phyloP scores from a whole-genome alignment of 2,113 vertebrate species.

The Desmodus rotundus region DNA sequence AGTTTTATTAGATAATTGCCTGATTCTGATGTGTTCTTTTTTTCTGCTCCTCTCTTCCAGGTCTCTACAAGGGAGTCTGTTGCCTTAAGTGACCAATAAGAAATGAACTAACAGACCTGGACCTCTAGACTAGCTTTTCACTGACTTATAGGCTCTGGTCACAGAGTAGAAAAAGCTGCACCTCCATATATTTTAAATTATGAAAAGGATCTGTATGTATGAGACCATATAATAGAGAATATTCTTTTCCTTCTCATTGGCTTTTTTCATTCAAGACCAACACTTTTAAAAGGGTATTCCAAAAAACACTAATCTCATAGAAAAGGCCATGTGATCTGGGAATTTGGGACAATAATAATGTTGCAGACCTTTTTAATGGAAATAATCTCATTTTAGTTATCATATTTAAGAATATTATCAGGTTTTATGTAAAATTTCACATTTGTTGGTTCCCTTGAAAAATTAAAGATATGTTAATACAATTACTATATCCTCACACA shows the following conservation, averaged over 20 bases:
- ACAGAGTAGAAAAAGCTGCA: background rate
- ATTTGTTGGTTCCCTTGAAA: background rate
- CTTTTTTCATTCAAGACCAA: background rate
- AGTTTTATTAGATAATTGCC: constrained; percentile 4
- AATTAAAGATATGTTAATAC: background rate
- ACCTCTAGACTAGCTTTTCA: background rate
- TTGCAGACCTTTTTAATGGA: background rate
- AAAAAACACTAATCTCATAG: background rate
- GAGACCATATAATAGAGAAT: background rate
- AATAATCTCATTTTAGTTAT: background rate
- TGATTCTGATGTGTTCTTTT: background rate
- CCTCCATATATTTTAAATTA: background rate
- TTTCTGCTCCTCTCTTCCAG: background rate
- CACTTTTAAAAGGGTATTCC: background rate
- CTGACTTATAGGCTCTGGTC: background rate
- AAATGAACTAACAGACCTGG: background rate
- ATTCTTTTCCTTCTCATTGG: background rate
- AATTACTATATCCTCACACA: background rate
- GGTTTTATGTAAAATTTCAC: background rate
- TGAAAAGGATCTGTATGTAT: background rate
- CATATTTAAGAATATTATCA: background rate
- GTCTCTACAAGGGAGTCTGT: background rate
- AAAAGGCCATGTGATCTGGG: background rate
- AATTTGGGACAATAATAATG: background rate
- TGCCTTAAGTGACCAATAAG: background rate